Base-by-base conservation (phyloP, 1,140 invertebrate genomes). In the Listronotus bonariensis region DNA sequence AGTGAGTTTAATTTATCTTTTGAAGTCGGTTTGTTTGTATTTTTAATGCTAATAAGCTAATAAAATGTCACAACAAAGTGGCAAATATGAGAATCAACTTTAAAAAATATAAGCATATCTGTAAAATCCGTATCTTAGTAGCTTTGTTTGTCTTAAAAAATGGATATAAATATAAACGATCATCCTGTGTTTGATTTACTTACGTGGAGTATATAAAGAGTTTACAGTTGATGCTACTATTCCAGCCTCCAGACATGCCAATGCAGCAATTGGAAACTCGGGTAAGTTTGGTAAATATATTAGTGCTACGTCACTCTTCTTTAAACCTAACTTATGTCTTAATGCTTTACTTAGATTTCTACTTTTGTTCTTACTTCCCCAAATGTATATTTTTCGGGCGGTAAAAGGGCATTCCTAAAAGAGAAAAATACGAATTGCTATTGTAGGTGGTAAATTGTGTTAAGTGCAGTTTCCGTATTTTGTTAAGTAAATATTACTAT, bases 271-370 rank as follows among this genome's bases (percentile, higher is more conserved):
- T 0, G 86, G 79, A 75, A 84, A 91, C 76, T 95, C 92, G 0
- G 92, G 91, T n/a, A 85, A 75, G 78, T 95, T 96, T 3, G 89
- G 87, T 55, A 91, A 70, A 64, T 91, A 82, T 6, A 94, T 58
- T 8, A 86, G 88, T 3, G 94, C 69, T 0, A 88, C 82, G 71
- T 94, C 90, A 1, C 89, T 87, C 41, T 87, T 83, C 65, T 80
- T 80, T 2, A 93, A 77, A 26, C 89, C 88, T 10, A 89, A 83
- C 58, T 83, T 84, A 43, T 82, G 85, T 56, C 83, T 78, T 11
- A 94, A 78, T 64, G 86, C 87, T 49, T 87, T 87, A 0, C 85
- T 90, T 12, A 93, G 82, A 43, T 84, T 87, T 70, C 83, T 83
- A 9, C 84, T 82, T 34, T 77, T 52, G 84, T 85, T 52, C 87